Evolutionary conservation across 2,797 vertebrate species (phyloP), one percentile per base, ranked within the genome.

Genomic region (Tapirus indicus): DNA sequence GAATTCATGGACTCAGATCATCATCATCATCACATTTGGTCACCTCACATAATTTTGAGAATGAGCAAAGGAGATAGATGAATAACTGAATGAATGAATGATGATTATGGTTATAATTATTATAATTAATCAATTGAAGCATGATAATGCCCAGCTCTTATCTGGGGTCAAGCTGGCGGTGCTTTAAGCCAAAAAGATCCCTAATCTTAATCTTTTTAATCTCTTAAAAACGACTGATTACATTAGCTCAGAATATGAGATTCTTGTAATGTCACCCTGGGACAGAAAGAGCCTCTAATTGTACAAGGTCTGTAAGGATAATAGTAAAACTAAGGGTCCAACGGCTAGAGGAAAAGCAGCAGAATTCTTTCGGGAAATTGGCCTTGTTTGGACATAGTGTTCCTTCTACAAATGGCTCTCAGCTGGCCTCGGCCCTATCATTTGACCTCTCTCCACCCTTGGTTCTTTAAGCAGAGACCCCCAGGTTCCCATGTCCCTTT

Each of bases 51-150:
- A 64, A 41, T 66, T 92, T 93, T 90, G 85, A 95, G 52, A 96
- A 93, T 79, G 29, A 95, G 25, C 18, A 56, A 91, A 71, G 29
- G 47, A 74, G 44, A 80, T 62, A 80, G 60, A 96, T 85, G 82
- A 83, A 74, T 64, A 88, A 88, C 12, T 29, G 74, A 92, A 83
- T 80, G 58, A 80, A 60, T 52, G 60, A 90, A 71, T 90, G 79
- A 93, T 71, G 89, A 93, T 66, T 88, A 44, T 52, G 35, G 11
- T 54, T 96, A 52, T 72, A 88, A 95, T 85, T 72, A 83, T 90
- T 92, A 60, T 89, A 93, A 92, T 90, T 92, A 87, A 95, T 82
- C 69, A 90, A 49, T 60, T 83, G 80, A 90, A 86, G 71, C 16
- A 69, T 25, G 35, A 64, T 62, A 44, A 83, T 27, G 29, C 82